A percentile compares a stretch with the other conserved stretches of the same genome.
Evolutionary conservation across 2,888 invertebrate species (phyloP).

Genomic region (Frankliniella intonsa): DNA sequence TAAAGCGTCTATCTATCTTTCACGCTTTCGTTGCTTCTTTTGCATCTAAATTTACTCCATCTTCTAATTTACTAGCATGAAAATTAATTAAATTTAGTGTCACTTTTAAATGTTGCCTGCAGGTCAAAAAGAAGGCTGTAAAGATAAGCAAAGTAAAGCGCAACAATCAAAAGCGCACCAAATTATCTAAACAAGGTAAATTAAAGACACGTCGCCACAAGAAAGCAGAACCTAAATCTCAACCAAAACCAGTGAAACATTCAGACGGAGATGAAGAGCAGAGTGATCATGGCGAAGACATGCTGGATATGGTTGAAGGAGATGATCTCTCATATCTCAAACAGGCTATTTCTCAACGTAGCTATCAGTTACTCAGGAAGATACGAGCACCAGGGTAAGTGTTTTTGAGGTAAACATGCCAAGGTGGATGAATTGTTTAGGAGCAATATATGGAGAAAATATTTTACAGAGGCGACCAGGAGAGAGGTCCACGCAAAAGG

Average conservation of each 20-base stretch:
- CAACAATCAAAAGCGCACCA: slow-evolving; percentile 56
- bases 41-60: no score
- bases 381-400: slow-evolving; percentile 43
- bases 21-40: no score
- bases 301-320: slow-evolving; percentile 56
- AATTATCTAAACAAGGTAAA: slow-evolving; percentile 54
- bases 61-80: no score
- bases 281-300: slow-evolving; percentile 53
- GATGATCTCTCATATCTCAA: slow-evolving; percentile 55
- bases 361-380: slow-evolving; percentile 49
- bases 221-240: slow-evolving; percentile 40
- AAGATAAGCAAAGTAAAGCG: slow-evolving; percentile 55
- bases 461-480: slow-evolving; percentile 33
- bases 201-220: slow-evolving; percentile 51
- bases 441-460: neutral
- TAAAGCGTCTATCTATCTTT: neutral
- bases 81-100: no score
- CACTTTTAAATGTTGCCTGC: neutral
- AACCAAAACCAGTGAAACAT: slow-evolving; percentile 31
- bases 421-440: no score
- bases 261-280: slow-evolving; percentile 37
- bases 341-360: slow-evolving; percentile 48
- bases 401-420: neutral
- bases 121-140: neutral
- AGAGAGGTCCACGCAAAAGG: slow-evolving; percentile 30